A percentile compares a stretch with the other conserved stretches of the same genome.
phyloP scores from a whole-genome alignment of 2,797 vertebrate species.

The Pangasius macronema region DNA sequence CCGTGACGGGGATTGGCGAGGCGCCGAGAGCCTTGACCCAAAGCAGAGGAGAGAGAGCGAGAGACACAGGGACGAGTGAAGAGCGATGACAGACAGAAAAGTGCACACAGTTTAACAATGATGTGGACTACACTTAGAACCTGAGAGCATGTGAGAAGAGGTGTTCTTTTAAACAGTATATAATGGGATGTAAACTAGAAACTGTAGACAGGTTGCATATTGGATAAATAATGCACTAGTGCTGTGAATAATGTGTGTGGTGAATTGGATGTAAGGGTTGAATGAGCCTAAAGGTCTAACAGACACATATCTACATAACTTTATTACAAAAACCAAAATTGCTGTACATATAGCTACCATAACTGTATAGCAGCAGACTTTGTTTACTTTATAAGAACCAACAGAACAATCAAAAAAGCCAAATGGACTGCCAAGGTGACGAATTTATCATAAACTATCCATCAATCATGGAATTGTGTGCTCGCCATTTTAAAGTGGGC shows the following conservation, averaged over 20 bases:
- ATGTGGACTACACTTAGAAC: constrained; percentile 44
- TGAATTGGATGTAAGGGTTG: background rate
- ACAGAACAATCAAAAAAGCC: background rate
- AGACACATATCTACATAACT: background rate
- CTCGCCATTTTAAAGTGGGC: background rate
- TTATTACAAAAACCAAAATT: background rate
- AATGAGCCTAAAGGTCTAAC: constrained; percentile 23
- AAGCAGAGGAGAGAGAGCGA: constrained; percentile 30
- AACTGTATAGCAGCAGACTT: background rate
- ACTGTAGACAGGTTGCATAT: constrained; percentile 7
- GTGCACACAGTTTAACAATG: constrained; percentile 48
- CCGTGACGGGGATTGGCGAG: constrained; percentile 45
- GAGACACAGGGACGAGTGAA: constrained; percentile 1
- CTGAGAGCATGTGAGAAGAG: constrained; percentile 11
- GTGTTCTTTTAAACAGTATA: constrained; percentile 23
- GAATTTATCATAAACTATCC: background rate
- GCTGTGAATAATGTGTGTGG: constrained; percentile 2
- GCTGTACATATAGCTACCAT: background rate
- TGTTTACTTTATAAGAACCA: background rate
- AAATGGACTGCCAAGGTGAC: background rate
- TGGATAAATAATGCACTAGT: constrained; percentile 20
- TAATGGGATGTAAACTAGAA: constrained; percentile 24
- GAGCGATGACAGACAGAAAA: constrained; percentile 47
- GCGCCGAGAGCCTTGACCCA: constrained; percentile 48
- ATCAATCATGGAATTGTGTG: background rate